Conservation (phyloP, 2,888 invertebrate genomes). For the Ptilodon capucinus region DNA sequence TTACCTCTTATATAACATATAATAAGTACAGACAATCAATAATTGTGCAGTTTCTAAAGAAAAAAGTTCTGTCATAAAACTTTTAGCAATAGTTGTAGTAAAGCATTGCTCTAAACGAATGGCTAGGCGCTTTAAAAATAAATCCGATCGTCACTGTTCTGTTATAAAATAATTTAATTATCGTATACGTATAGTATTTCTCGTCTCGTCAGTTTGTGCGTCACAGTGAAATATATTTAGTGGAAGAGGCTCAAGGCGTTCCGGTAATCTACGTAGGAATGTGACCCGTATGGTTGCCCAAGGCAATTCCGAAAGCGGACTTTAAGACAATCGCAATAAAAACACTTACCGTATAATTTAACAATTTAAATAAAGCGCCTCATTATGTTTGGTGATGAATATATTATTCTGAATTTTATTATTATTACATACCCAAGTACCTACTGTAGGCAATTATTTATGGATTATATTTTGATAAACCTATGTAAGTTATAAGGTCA, state of each 20-base stretch:
- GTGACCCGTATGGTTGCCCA: conserved; percentile 31
- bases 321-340: conserved; percentile 21
- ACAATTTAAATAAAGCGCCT: conserved; percentile 11
- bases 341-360: conserved; percentile 8
- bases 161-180: not conserved
- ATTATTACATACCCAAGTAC: too few species aligned
- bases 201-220: conserved; percentile 2
- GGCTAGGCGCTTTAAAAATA: not conserved
- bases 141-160: not conserved
- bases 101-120: not conserved
- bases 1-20: too few species aligned
- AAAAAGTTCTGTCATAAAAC: too few species aligned
- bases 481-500: too few species aligned
- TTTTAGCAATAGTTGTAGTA: too few species aligned
- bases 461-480: too few species aligned
- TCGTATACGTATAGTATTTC: not conserved
- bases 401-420: not conserved
- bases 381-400: not conserved
- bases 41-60: too few species aligned
- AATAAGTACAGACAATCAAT: too few species aligned
- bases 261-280: conserved; percentile 43
- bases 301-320: conserved; percentile 17
- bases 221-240: conserved; percentile 38
- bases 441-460: too few species aligned
- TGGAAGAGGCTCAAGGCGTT: conserved; percentile 59